Evolutionary conservation across 1,140 invertebrate species (phyloP), one percentile per base, ranked within the genome.

Genomic region (Drosophila triauraria): DNA sequence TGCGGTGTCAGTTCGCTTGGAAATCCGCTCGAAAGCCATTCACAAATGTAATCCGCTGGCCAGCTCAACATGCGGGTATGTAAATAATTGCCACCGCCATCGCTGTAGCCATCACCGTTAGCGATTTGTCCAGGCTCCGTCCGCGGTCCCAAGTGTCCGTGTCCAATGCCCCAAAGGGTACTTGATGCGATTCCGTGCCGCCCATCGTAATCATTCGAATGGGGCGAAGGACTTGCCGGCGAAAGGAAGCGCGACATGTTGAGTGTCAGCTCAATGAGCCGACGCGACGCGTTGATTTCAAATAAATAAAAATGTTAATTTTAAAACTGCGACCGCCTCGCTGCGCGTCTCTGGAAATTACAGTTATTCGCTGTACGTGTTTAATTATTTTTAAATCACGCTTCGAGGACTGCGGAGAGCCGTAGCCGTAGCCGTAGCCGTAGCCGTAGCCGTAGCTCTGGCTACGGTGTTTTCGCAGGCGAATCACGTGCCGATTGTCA

Each of bases 111-210:
- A 40, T 40, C 40, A 23, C 46, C 60, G 51, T 78, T 44, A 67
- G 67, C 77, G 78, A 81, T 74, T 78, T 94, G 27, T 93, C 94
- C 81, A 94, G 93, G 93, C 94, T 95, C 95, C 93, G 32, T 40
- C 51, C 32, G 20, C 17, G 32, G 51, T 15, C 13, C 53, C n/a
- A 20, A 4, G 20, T 25, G 53, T 56, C 53, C 53, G 23, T 40
- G 23, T 25, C 2, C 81, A 94, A 93, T 93, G 94, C 96, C 95
- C 94, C 96, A 91, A 96, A 96, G 5, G 96, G 95, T 91, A 96
- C 96, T 92, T 96, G 96, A 78, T 96, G 95, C 54, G 96, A 96
- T 92, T 96, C 96, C 47, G 96, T 97, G 44, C 96, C 96, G 4
- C 96, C 96, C 95, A 96, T 95, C 2, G 96, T 96, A 69, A 96